phyloP scores from a whole-genome alignment of 2,888 invertebrate species.

The Agonum fuliginosum region DNA sequence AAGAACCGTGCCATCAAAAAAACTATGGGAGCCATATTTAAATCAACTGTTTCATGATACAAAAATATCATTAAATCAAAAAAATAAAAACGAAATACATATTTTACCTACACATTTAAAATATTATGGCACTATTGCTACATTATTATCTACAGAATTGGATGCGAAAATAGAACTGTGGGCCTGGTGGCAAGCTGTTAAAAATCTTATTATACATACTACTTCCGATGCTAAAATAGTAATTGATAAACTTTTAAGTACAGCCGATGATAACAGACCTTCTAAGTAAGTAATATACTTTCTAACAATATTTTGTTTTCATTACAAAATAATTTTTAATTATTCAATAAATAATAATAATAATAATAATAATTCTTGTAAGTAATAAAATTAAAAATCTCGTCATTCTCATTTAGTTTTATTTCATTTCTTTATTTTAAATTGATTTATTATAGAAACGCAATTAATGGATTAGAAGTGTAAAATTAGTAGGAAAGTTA shows the following conservation, averaged over 20 bases:
- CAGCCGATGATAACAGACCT: constrained; percentile 74
- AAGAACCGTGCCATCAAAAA: not conserved
- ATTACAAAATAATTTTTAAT: not conserved
- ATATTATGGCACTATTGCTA: constrained; percentile 60
- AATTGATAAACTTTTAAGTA: not conserved
- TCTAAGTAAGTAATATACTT: not conserved
- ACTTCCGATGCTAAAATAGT: constrained; percentile 73
- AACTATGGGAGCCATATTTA: not conserved
- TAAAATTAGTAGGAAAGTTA: no score
- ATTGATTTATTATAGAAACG: no score
- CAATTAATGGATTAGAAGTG: no score
- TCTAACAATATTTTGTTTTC: not conserved
- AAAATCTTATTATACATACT: constrained; percentile 81
- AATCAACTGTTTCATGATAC: constrained; percentile 70
- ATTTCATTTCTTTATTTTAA: no score
- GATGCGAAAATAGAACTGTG: constrained; percentile 77
- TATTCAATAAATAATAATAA: constrained; percentile 64
- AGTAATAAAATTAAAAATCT: no score
- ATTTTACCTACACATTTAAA: constrained; percentile 65
- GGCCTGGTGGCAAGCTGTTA: constrained; percentile 80
- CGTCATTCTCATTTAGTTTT: no score
- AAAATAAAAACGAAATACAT: constrained; percentile 59
- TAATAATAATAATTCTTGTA: no score
- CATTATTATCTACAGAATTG: constrained; percentile 73
- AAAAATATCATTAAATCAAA: constrained; percentile 71